phyloP scores from a whole-genome alignment of 2,888 invertebrate genomes.

The Ormyrus labotus region DNA sequence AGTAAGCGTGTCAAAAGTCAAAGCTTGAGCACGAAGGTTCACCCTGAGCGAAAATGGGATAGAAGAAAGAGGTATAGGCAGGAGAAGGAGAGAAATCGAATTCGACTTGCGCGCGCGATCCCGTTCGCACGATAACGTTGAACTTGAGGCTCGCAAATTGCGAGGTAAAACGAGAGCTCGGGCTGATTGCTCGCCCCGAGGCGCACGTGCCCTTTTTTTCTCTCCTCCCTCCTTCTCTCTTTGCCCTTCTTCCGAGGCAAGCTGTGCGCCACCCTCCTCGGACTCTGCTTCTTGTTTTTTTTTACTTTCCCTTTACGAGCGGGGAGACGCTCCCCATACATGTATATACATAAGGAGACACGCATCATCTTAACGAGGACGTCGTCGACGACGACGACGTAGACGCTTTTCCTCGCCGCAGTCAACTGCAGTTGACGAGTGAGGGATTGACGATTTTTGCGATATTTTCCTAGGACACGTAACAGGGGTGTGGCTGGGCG shows the following conservation, averaged over 20 bases:
- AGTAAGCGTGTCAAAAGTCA: neutral
- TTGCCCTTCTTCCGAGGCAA: neutral
- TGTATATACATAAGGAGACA: neutral
- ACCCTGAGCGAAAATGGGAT: conserved; percentile 9
- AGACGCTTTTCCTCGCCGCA: neutral
- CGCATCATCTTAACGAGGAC: too few species aligned
- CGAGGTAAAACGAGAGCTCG: conserved; percentile 26
- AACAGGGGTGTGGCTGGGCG: too few species aligned
- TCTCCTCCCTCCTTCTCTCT: neutral
- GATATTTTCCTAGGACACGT: too few species aligned
- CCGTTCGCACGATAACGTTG: conserved; percentile 39
- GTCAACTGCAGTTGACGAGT: neutral
- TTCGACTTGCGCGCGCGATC: conserved; percentile 25
- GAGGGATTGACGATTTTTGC: neutral
- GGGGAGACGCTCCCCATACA: too few species aligned
- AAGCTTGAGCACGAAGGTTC: neutral
- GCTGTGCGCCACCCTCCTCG: neutral
- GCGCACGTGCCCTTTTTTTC: conserved; percentile 23
- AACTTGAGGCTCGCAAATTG: conserved; percentile 51
- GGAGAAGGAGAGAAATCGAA: conserved; percentile 32
- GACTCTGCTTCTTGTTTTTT: neutral
- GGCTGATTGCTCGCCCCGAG: conserved; percentile 38
- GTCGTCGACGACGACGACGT: neutral
- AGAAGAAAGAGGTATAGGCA: neutral
- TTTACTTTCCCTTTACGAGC: neutral